Evolutionary conservation across 2,113 vertebrate genomes (phyloP), one percentile per base, ranked within the genome.

Genomic region (Candoia aspera): DNA sequence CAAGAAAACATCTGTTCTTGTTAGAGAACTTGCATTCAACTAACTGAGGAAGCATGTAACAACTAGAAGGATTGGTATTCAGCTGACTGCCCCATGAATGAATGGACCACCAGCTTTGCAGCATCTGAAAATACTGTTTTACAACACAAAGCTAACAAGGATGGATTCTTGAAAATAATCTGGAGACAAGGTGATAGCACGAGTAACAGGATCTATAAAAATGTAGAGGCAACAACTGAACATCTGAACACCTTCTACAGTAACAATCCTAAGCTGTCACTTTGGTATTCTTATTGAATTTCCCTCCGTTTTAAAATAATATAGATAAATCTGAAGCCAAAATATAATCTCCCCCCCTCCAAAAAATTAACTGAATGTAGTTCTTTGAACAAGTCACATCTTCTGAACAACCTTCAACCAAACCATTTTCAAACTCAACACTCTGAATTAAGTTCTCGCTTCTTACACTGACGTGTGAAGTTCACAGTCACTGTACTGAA

Each of bases 181-280:
- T 24, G 23, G 8, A 54, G 58, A 8, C 21, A 84, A 1, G 21
- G 37, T 29, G n/a, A 26, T 54, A 23, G 26, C 62, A 33, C 21
- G 37, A 46, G 8, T 89, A 37, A 42, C 24, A 33, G 17, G 4
- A 55, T 79, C n/a, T 17, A 54, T 4, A 49, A 17, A n/a, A n/a
- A 19, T 60, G 42, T 24, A 2, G 12, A 59, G 26, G 15, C 42
- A 86, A 15, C 9, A 91, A 49, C 9, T 23, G 42, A 84, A 58
- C 6, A 29, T 6, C 12, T 26, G 21, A 42, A 24, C 9, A 13
- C 4, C 2, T 13, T 90, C 89, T 90, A 93, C 90, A 42, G 29
- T 21, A 11, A 12, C 26, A 54, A 90, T 92, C 92, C 11, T 84
- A 37, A 42, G 94, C 17, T 59, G 90, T 89, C 54, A 93, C 93